A percentile compares a stretch with the other conserved stretches of the same genome.
Evolutionary conservation across 2,888 invertebrate genomes (phyloP).

Genomic region (Drosophila anceps): DNA sequence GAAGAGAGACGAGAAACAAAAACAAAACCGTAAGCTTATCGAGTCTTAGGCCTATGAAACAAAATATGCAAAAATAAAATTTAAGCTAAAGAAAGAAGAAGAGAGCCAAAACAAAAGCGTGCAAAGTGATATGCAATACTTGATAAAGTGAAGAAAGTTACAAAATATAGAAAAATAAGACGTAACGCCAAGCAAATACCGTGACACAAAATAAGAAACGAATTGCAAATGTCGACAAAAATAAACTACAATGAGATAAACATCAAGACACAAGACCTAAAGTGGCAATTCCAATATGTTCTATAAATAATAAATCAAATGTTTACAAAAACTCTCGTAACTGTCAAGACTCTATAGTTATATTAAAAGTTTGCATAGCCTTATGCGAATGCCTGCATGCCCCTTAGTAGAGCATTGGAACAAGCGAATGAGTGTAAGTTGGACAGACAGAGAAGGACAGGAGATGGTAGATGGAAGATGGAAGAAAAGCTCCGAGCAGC

Average conservation of each 20-base stretch:
- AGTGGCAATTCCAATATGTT: background rate
- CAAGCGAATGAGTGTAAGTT: background rate
- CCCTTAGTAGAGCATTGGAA: slow-evolving; percentile 22
- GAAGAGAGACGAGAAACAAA: background rate
- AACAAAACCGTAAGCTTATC: background rate
- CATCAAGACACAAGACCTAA: background rate
- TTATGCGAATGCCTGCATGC: slow-evolving; percentile 1
- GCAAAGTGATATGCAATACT: background rate
- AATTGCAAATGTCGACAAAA: background rate
- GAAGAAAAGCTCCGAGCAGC: slow-evolving; percentile 34
- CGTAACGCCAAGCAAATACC: background rate
- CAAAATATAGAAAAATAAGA: background rate
- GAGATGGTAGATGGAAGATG: background rate
- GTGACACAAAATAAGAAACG: background rate
- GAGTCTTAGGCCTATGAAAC: background rate
- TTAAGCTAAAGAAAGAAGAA: background rate
- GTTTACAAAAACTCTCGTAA: background rate
- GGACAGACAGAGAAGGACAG: background rate
- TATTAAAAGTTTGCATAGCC: background rate
- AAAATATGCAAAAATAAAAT: background rate
- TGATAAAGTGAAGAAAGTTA: background rate
- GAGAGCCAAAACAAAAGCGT: background rate
- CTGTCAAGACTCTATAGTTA: background rate
- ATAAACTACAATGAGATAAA: background rate
- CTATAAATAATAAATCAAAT: slow-evolving; percentile 1